Base-by-base conservation (phyloP, 1,140 invertebrate genomes). In the Drosophila nannoptera region DNA sequence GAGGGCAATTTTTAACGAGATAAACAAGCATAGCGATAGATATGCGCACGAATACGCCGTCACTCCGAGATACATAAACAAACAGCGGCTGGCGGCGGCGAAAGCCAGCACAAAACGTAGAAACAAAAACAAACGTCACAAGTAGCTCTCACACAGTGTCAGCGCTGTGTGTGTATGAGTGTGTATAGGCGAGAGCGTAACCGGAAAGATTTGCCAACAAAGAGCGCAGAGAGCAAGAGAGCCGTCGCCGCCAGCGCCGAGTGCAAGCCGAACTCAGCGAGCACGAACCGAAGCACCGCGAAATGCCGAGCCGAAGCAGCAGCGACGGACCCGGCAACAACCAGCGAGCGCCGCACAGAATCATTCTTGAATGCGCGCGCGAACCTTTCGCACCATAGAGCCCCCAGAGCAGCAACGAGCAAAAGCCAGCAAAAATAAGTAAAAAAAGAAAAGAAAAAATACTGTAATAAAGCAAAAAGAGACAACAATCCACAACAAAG, bases 341-440 rank as follows among this genome's bases (percentile, higher is more conserved):
- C 45, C 52, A 45, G 53, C 69, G 65, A 82, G 46, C 55, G 68
- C 62, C 42, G 54, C 76, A 74, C 74, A 88, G 87, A 89, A 89
- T 88, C 78, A 89, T 89, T 89, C 87, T 89, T 86, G 66, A 89
- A 89, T 76, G 64, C 87, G 87, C 87, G 87, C 87, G 87, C 81
- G 87, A 89, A 87, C 84, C 49, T 73, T 73, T 80, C 77, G 81
- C 84, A 87, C 60, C 82, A 78, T 22, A 22, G 22, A 22, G 38
- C 61, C 70, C 70, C 66, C 71, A 74, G 43, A 74, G 67, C 61
- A 58, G 75, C 58, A 64, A 49, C 40, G 14, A 64, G 40, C 32
- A 12, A 50, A 14, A 40, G 12, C 9, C n/a, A 49, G 31, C 9
- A 40, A 33, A 53, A 65, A 64, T n/a, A 67, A 22, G 46, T 31